Percentiles rank a stretch among this genome's conserved stretches.
Conservation (phyloP, 1,140 invertebrate genomes). For the Drosophila bipectinata region DNA sequence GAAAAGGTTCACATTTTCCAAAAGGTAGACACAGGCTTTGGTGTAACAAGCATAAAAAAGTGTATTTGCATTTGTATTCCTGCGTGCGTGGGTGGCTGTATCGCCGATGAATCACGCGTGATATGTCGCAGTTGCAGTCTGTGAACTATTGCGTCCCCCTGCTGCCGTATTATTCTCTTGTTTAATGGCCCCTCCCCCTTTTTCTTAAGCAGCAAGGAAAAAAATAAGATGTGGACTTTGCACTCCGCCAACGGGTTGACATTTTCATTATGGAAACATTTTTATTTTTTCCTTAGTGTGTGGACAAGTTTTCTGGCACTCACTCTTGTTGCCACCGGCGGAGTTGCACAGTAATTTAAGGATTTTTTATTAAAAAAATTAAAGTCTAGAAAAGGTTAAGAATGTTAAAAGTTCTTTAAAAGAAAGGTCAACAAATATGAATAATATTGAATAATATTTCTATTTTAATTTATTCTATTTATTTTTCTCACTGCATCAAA, state of each 20-base stretch:
- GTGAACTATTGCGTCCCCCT: slow-evolving; percentile 54
- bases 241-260: slow-evolving; percentile 65
- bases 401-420: too few species aligned
- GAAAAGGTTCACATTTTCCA: slow-evolving; percentile 47
- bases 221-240: slow-evolving; percentile 56
- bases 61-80: slow-evolving; percentile 60
- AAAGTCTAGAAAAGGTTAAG: too few species aligned
- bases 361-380: too few species aligned
- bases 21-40: slow-evolving; percentile 58
- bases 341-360: slow-evolving; percentile 10
- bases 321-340: slow-evolving; percentile 61
- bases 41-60: slow-evolving; percentile 68
- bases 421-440: too few species aligned
- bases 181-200: slow-evolving; percentile 35
- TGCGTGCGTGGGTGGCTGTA: slow-evolving; percentile 53
- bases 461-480: neutral
- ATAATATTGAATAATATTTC: too few species aligned
- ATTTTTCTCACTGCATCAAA: neutral
- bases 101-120: slow-evolving; percentile 74
- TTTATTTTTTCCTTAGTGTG: slow-evolving; percentile 39
- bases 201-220: neutral
- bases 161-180: slow-evolving; percentile 48
- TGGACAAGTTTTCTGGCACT: slow-evolving; percentile 37
- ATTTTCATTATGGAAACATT: slow-evolving; percentile 70
- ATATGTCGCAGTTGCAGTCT: slow-evolving; percentile 56